These are phyloP conservation scores for Stenodera caucasica DNA, from an alignment of 2,888 invertebrate species.

Conservation along the genomic window DNA sequence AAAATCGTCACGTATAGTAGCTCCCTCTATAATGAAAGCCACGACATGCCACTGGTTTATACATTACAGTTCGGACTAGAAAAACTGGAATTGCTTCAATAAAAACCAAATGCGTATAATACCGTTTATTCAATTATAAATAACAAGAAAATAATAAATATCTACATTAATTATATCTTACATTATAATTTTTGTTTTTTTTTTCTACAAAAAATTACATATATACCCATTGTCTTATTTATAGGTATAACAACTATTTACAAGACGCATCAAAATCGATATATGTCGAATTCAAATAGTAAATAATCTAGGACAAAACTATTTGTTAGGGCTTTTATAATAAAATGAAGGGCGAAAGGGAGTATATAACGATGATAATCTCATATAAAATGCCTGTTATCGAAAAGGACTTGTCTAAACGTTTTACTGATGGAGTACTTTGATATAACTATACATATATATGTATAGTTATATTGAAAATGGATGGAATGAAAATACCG, in stretches of 20 bases:
- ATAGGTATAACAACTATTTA: slow-evolving; percentile 42
- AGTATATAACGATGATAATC: background rate
- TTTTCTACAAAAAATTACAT: slow-evolving; percentile 43
- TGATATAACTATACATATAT: background rate
- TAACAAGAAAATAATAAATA: slow-evolving; percentile 48
- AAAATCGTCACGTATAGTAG: too few species aligned
- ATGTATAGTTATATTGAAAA: too few species aligned
- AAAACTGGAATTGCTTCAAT: too few species aligned
- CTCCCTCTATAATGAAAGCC: too few species aligned
- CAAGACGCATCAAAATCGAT: slow-evolving; percentile 25
- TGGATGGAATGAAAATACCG: slow-evolving; percentile 4
- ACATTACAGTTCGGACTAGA: too few species aligned
- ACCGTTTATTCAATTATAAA: slow-evolving; percentile 46
- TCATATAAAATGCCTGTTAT: slow-evolving; percentile 4
- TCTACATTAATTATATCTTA: slow-evolving; percentile 44
- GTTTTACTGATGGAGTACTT: slow-evolving; percentile 4
- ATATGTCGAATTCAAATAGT: slow-evolving; percentile 31
- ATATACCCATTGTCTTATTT: slow-evolving; percentile 34
- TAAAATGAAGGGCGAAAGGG: background rate
- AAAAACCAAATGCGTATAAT: slow-evolving; percentile 39
- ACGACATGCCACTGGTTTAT: too few species aligned
- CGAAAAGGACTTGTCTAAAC: slow-evolving; percentile 5
- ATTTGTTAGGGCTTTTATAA: background rate
- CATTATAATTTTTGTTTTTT: slow-evolving; percentile 33
- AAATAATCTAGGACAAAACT: slow-evolving; percentile 17